Percentiles rank a stretch among this genome's conserved stretches.
phyloP scores from a whole-genome alignment of 2,113 vertebrate species.

The Gambusia holbrooki region DNA sequence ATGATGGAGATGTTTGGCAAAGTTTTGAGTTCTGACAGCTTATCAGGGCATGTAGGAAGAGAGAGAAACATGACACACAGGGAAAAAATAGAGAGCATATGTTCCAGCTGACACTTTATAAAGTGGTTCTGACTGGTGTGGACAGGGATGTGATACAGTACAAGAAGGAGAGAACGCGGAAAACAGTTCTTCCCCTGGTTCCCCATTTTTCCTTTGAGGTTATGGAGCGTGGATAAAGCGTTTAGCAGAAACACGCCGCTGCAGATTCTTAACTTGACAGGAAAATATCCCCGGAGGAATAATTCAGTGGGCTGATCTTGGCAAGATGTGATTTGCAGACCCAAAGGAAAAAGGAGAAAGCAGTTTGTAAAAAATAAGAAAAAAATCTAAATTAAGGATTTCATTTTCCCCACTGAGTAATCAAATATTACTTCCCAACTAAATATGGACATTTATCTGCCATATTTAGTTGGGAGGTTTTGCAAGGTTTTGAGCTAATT shows the following conservation, averaged over 20 bases:
- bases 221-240: slow-evolving; percentile 12
- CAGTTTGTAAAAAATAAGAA: not conserved
- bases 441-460: not conserved
- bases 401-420: not conserved
- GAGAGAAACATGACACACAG: slow-evolving; percentile 8
- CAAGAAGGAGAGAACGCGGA: slow-evolving; percentile 21
- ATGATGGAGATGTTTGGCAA: slow-evolving; percentile 49
- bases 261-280: slow-evolving; percentile 41
- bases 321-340: slow-evolving; percentile 44
- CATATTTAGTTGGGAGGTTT: too few relatives aligned
- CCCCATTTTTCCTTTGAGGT: slow-evolving; percentile 21
- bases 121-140: slow-evolving; percentile 49
- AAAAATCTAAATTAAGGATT: not conserved
- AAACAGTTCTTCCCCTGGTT: not conserved
- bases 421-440: not conserved
- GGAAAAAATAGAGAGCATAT: slow-evolving; percentile 27
- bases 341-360: slow-evolving; percentile 1
- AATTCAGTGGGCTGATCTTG: slow-evolving; percentile 32
- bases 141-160: slow-evolving; percentile 56
- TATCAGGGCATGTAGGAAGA: slow-evolving; percentile 45
- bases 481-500: too few relatives aligned
- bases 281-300: slow-evolving; percentile 37
- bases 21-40: slow-evolving; percentile 49
- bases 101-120: slow-evolving; percentile 55
- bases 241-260: slow-evolving; percentile 51